Evolutionary conservation across 2,888 invertebrate species (phyloP), one percentile per base, ranked within the genome.

Genomic region (Caenorhabditis japonica): DNA sequence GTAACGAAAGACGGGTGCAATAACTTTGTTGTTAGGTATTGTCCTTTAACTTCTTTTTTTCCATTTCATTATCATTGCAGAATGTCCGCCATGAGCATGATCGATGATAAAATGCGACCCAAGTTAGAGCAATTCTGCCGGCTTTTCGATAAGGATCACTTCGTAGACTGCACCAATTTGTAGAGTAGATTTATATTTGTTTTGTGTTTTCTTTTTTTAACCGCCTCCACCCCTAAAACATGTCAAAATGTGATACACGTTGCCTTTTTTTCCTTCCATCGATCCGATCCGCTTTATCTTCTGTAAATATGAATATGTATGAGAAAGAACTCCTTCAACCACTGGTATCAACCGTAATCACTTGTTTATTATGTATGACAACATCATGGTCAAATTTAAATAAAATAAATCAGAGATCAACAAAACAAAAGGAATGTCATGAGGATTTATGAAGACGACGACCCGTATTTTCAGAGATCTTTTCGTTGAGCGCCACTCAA

Each of bases 71-170:
- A 25, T 10, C 27, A 39, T 58, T 77, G 53, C 70, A 79, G 81
- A 75, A 79, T 81, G 79, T 78, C 78, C 4, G 81, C 79, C 1
- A 73, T 81, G 78, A 70, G 71, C 30, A 77, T 78, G 34, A 69
- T 81, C 21, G 39, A 68, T 23, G 74, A 75, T 8, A 64, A 68
- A 10, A 47, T 66, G 27, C 61, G 78, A 19, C 64, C 60, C 23
- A 75, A 78, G 46, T 53, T 79, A 8, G 75, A 74, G 43, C 33
- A 58, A 25, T 81, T 81, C 64, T 81, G 81, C 43, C 68, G 68
- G 4, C 27, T 34, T 13, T 81, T 81, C 34, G 81, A 81, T 55
- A 61, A 47, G 30, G 81, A 81, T 58, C 59, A 66, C 21, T 81
- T 81, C 44, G 76, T 81, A 15, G 66, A 74, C 38, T 81, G 81